These are phyloP conservation scores for Fistularia commersonii DNA, from an alignment of 2,797 vertebrate genomes.

Conservation along the genomic window DNA sequence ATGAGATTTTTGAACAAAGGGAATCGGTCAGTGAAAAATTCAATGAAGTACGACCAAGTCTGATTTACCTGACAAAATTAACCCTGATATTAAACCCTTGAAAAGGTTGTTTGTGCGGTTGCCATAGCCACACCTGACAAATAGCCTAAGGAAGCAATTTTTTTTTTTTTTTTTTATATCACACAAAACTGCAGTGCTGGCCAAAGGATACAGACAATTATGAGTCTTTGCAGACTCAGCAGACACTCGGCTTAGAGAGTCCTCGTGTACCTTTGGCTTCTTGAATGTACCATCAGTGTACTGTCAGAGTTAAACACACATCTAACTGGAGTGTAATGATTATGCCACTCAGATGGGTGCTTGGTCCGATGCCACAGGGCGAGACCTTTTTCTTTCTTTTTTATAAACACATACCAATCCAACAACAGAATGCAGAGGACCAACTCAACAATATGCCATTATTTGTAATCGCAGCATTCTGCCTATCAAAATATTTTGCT, in stretches of 20 bases:
- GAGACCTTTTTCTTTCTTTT: conserved; percentile 45
- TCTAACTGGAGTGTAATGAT: conserved; percentile 11
- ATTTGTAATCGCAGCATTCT: conserved; percentile 54
- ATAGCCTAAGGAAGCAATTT: no score
- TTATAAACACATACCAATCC: conserved; percentile 28
- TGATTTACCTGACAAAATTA: no score
- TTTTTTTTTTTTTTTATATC: no score
- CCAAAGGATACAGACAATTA: background rate
- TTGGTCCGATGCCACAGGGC: conserved; percentile 21
- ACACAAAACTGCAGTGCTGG: no score
- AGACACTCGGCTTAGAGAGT: background rate
- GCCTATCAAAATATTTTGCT: conserved; percentile 73
- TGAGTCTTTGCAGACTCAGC: background rate
- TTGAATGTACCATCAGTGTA: background rate
- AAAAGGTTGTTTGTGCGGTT: no score
- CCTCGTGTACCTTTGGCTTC: background rate
- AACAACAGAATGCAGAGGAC: conserved; percentile 25
- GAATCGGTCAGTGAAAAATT: no score
- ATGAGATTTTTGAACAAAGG: no score
- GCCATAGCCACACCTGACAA: no score
- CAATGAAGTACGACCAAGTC: no score
- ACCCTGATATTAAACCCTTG: no score
- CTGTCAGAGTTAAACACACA: conserved; percentile 5
- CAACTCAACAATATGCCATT: conserved; percentile 36
- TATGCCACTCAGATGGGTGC: conserved; percentile 10